These are phyloP conservation scores for Pimephales promelas DNA, from an alignment of 2,113 vertebrate genomes.

Conservation along the genomic window DNA sequence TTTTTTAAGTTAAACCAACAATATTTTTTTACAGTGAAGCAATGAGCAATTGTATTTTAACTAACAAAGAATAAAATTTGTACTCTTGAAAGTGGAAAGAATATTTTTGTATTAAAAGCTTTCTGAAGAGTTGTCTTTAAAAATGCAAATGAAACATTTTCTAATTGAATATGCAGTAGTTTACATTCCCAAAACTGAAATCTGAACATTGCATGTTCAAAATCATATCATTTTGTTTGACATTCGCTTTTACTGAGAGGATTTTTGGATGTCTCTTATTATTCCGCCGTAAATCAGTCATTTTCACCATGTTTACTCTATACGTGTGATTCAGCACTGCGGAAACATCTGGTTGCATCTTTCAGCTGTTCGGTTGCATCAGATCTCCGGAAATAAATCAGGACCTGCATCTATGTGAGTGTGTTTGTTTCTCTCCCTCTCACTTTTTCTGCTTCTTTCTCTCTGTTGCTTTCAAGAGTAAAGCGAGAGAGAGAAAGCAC, in stretches of 20 bases:
- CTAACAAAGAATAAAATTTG: too few species aligned
- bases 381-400: slow-evolving; percentile 40
- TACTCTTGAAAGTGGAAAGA: background rate
- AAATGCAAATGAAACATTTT: background rate
- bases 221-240: too few species aligned
- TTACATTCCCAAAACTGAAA: too few species aligned
- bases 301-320: background rate
- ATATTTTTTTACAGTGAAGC: too few species aligned
- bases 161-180: background rate
- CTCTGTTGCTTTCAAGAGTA: background rate
- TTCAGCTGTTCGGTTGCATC: slow-evolving; percentile 50
- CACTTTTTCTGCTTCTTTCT: background rate
- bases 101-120: background rate
- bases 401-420: slow-evolving; percentile 3
- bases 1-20: too few species aligned
- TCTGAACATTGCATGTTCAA: too few species aligned
- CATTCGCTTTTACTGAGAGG: background rate
- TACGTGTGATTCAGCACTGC: background rate
- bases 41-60: too few species aligned
- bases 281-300: too few species aligned
- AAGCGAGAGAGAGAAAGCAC: background rate
- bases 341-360: slow-evolving; percentile 25
- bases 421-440: slow-evolving; percentile 1
- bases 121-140: background rate
- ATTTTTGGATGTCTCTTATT: background rate